Evolutionary conservation across 2,113 vertebrate species (phyloP).

Genomic region (Caloenas nicobarica): DNA sequence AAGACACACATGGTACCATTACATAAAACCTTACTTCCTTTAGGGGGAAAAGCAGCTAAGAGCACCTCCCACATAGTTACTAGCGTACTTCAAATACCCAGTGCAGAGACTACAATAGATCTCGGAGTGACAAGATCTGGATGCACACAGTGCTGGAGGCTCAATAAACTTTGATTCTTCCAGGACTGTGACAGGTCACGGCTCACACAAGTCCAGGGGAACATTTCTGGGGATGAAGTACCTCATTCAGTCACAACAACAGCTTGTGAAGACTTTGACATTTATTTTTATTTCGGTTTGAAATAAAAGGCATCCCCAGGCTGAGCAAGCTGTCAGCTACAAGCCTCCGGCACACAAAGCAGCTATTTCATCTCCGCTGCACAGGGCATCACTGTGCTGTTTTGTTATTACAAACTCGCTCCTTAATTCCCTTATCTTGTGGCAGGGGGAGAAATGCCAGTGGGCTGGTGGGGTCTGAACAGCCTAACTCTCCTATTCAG

Average conservation of each 20-base stretch:
- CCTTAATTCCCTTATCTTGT: not conserved
- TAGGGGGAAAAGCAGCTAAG: not conserved
- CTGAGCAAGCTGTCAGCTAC: conserved; percentile 33
- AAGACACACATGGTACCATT: not conserved
- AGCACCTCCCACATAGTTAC: not conserved
- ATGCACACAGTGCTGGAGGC: not conserved
- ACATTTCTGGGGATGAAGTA: not conserved
- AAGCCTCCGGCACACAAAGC: not conserved
- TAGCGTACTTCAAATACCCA: not conserved
- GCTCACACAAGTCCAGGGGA: not conserved
- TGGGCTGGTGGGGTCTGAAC: not conserved
- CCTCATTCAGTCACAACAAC: not conserved
- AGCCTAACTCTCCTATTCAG: not conserved
- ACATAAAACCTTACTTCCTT: not conserved
- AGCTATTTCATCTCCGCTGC: not conserved
- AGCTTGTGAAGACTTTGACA: not conserved
- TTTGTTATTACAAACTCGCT: not conserved
- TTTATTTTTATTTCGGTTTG: not conserved
- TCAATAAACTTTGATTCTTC: not conserved
- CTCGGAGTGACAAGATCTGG: not conserved
- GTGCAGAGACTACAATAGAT: not conserved
- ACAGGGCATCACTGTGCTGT: not conserved
- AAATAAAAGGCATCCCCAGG: not conserved
- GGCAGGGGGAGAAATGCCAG: not conserved
- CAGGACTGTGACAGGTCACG: not conserved